Percentiles rank a stretch among this genome's conserved stretches.
These are phyloP conservation scores for Tetragonula carbonaria DNA, from an alignment of 2,888 invertebrate species.

Conservation along the genomic window DNA sequence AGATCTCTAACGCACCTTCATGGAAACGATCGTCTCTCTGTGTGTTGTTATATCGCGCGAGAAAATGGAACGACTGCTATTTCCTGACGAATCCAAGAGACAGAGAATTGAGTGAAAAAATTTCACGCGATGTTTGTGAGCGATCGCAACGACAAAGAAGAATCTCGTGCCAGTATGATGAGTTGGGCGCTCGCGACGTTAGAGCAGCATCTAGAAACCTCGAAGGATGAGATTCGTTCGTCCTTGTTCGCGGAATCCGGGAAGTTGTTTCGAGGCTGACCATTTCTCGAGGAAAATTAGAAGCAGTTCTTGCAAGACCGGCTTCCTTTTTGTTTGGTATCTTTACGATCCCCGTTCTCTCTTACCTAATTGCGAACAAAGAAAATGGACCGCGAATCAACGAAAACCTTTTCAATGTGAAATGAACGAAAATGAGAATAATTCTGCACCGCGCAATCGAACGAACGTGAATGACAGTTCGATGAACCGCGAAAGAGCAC, in stretches of 20 bases:
- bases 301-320: conserved; percentile 16
- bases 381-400: not conserved
- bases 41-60: not conserved
- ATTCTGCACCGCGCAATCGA: not conserved
- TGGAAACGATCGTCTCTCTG: not conserved
- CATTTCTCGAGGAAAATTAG: conserved; percentile 49
- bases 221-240: conserved; percentile 72
- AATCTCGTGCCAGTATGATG: conserved; percentile 70
- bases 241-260: conserved; percentile 80
- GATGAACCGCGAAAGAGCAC: conserved; percentile 59
- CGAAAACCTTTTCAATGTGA: too few relatives aligned
- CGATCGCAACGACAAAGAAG: conserved; percentile 70
- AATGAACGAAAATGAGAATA: not conserved
- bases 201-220: conserved; percentile 63
- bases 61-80: conserved; percentile 60
- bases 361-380: not conserved
- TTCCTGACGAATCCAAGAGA: conserved; percentile 51
- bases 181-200: conserved; percentile 63
- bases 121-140: conserved; percentile 26
- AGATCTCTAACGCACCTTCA: not conserved
- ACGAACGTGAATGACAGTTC: conserved; percentile 52
- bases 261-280: conserved; percentile 65
- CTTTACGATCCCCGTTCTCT: not conserved
- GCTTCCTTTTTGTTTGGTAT: conserved; percentile 11
- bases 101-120: conserved; percentile 48